Evolutionary conservation across 2,888 invertebrate genomes (phyloP).

Genomic region (Tetragnatha montana): DNA sequence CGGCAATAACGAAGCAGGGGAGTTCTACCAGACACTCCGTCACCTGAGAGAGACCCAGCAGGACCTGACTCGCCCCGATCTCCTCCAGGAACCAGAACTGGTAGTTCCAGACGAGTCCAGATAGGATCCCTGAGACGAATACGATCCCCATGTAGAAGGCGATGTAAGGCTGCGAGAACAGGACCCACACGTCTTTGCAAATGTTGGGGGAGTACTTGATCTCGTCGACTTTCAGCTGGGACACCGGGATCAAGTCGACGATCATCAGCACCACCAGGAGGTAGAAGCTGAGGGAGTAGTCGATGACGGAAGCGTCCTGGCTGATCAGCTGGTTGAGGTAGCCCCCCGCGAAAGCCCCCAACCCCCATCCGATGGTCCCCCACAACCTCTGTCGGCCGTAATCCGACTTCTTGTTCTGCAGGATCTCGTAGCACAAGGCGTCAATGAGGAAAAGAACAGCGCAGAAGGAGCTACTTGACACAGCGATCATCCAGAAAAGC

Average conservation of each 20-base stretch:
- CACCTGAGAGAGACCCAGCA: constrained; percentile 70
- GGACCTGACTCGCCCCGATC: constrained; percentile 59
- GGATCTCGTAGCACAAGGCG: constrained; percentile 89
- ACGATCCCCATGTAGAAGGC: constrained; percentile 34
- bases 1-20: constrained; percentile 76
- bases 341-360: constrained; percentile 85
- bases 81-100: constrained; percentile 72
- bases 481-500: constrained; percentile 84
- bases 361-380: constrained; percentile 91
- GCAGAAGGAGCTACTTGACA: constrained; percentile 89
- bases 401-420: constrained; percentile 84
- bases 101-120: constrained; percentile 72
- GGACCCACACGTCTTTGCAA: constrained; percentile 49
- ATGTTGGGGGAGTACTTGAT: constrained; percentile 61
- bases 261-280: constrained; percentile 38
- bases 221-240: constrained; percentile 36
- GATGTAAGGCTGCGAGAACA: constrained; percentile 21
- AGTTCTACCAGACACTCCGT: constrained; percentile 71
- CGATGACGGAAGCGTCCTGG: neutral
- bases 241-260: constrained; percentile 54
- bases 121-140: constrained; percentile 53
- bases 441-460: constrained; percentile 91
- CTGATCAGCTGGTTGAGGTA: constrained; percentile 82
- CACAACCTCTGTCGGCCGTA: constrained; percentile 92
- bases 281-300: constrained; percentile 68